Evolutionary conservation across 2,113 vertebrate species (phyloP).

Genomic region (Leptodactylus fuscus): DNA sequence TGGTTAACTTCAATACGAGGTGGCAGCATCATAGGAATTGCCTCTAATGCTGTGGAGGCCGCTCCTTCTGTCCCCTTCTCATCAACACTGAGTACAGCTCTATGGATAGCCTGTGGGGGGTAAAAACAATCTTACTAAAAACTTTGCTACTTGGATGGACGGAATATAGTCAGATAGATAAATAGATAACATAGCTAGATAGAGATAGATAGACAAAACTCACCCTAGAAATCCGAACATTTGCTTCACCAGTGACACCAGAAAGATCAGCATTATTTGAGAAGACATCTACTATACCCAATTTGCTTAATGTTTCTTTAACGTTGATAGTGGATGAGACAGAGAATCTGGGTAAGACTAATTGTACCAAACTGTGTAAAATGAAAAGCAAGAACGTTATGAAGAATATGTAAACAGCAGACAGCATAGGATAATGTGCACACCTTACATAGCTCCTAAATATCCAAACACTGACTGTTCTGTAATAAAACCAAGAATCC

Average conservation of each 20-base stretch:
- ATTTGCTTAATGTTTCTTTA: conserved; percentile 66
- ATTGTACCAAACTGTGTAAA: conserved; percentile 67
- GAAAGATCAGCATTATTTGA: conserved; percentile 77
- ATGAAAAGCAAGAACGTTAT: neutral
- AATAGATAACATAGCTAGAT: neutral
- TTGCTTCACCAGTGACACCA: conserved; percentile 69
- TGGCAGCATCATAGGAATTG: conserved; percentile 63
- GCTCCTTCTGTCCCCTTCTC: conserved; percentile 78
- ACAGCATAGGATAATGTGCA: too few species aligned
- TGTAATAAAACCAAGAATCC: too few species aligned
- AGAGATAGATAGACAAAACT: conserved; percentile 9
- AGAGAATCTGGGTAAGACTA: conserved; percentile 80
- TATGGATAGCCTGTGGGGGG: conserved; percentile 79
- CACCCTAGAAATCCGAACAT: conserved; percentile 82
- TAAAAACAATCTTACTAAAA: neutral
- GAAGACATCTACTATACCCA: conserved; percentile 80
- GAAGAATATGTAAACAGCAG: neutral
- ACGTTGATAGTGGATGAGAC: conserved; percentile 75
- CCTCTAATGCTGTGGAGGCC: conserved; percentile 60
- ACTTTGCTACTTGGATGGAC: neutral
- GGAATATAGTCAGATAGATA: neutral
- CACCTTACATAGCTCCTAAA: neutral
- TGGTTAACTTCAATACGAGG: conserved; percentile 67
- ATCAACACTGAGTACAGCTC: conserved; percentile 81
- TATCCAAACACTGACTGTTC: neutral